Percentiles rank a stretch among this genome's conserved stretches.
Evolutionary conservation across 2,888 invertebrate genomes (phyloP).

Genomic region (Acanthacorydalis orientalis): DNA sequence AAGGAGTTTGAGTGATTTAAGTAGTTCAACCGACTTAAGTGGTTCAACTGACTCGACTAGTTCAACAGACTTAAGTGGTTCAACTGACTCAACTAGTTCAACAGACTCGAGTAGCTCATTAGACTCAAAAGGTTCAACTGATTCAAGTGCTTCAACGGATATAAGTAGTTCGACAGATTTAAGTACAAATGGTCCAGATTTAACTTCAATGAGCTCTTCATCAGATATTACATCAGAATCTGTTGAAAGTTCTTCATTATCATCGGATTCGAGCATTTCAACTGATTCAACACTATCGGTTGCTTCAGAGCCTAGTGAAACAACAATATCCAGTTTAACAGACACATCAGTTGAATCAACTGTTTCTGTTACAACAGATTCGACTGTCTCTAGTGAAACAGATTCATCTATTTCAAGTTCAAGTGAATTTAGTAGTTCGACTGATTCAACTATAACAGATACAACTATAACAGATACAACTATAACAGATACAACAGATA

Average conservation of each 20-base stretch:
- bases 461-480: not conserved
- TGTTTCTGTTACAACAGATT: not conserved
- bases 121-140: no score
- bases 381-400: not conserved
- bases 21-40: not conserved
- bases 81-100: not conserved
- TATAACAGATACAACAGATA: no score
- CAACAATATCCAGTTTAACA: slow-evolving; percentile 8
- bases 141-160: no score
- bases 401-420: not conserved
- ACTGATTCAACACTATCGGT: no score
- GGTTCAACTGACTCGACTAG: not conserved
- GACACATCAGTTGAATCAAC: slow-evolving; percentile 7
- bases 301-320: no score
- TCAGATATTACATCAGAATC: no score
- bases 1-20: not conserved
- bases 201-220: not conserved
- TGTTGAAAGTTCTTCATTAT: no score
- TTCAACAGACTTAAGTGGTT: not conserved
- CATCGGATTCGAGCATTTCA: no score
- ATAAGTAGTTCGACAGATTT: not conserved
- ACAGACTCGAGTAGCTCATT: no score
- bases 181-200: not conserved
- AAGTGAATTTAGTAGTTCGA: slow-evolving; percentile 8
- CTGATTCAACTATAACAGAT: slow-evolving; percentile 9